phyloP scores from a whole-genome alignment of 53 echinoderm and acorn worm genomes.

The Hippasteria phrygiana region DNA sequence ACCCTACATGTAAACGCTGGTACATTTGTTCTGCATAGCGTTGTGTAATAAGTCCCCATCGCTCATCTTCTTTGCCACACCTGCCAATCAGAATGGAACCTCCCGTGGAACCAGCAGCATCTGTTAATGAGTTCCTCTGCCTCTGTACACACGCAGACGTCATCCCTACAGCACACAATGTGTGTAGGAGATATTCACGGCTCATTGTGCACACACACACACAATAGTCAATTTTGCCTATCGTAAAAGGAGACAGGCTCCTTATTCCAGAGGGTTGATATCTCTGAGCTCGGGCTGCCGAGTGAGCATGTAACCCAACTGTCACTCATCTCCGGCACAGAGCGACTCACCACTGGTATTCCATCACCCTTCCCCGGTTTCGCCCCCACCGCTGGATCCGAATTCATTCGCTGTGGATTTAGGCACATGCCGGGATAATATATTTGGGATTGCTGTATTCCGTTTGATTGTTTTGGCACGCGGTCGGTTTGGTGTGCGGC shows the following conservation, averaged over 20 bases:
- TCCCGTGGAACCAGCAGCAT: constrained; percentile 23
- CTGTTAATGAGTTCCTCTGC: constrained; percentile 20
- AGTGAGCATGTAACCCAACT: background rate
- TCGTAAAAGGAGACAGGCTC: background rate
- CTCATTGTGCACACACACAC: background rate
- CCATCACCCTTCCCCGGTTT: background rate
- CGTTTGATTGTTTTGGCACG: background rate
- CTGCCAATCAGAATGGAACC: constrained; percentile 8
- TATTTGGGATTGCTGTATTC: background rate
- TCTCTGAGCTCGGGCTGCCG: background rate
- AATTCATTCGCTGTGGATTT: background rate
- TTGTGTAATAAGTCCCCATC: background rate
- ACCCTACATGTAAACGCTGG: background rate
- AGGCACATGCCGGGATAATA: constrained; percentile 23
- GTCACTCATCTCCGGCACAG: background rate
- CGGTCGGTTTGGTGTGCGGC: background rate
- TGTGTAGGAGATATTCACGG: background rate
- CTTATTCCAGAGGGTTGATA: constrained; percentile 2
- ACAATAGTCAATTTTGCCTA: constrained; percentile 21
- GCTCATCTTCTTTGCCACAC: background rate
- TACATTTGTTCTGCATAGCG: background rate
- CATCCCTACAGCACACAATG: background rate
- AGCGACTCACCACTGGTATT: background rate
- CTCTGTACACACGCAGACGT: constrained; percentile 19
- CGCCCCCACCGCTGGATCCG: background rate